Percentiles rank a stretch among this genome's conserved stretches.
Evolutionary conservation across 1,140 invertebrate species (phyloP).

Genomic region (Palaemon carinicauda): DNA sequence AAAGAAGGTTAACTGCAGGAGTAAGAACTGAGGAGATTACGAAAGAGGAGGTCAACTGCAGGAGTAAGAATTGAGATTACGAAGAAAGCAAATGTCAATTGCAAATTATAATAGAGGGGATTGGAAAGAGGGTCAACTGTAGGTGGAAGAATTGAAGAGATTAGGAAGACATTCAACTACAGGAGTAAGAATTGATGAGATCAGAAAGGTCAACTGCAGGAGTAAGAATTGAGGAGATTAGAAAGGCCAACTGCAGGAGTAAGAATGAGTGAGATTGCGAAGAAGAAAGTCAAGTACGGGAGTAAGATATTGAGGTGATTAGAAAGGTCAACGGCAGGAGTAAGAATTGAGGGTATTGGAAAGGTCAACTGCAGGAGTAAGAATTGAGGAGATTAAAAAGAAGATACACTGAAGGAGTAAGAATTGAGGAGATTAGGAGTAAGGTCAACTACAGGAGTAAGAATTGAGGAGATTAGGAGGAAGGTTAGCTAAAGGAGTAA

Average conservation of each 20-base stretch:
- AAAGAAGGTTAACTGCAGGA: too few species aligned
- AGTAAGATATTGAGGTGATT: background rate
- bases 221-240: background rate
- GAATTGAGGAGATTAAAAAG: background rate
- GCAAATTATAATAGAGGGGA: too few species aligned
- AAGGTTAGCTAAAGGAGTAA: constrained; percentile 22
- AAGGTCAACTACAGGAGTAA: constrained; percentile 23
- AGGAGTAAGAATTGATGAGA: background rate
- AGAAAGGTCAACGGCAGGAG: constrained; percentile 29
- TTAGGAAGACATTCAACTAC: constrained; percentile 26
- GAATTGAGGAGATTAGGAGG: background rate
- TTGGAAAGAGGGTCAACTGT: constrained; percentile 34
- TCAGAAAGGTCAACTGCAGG: constrained; percentile 36
- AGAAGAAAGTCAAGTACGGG: constrained; percentile 18
- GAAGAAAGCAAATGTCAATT: too few species aligned
- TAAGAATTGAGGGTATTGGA: too few species aligned
- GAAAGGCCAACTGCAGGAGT: constrained; percentile 27
- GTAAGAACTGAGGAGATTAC: too few species aligned
- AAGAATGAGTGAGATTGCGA: background rate
- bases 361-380: constrained; percentile 24
- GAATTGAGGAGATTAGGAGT: too few species aligned
- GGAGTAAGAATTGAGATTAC: too few species aligned
- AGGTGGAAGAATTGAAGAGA: background rate
- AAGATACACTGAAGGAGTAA: constrained; percentile 20
- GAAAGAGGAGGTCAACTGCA: too few species aligned